phyloP scores from a whole-genome alignment of 2,113 vertebrate genomes.

The Axis porcinus region DNA sequence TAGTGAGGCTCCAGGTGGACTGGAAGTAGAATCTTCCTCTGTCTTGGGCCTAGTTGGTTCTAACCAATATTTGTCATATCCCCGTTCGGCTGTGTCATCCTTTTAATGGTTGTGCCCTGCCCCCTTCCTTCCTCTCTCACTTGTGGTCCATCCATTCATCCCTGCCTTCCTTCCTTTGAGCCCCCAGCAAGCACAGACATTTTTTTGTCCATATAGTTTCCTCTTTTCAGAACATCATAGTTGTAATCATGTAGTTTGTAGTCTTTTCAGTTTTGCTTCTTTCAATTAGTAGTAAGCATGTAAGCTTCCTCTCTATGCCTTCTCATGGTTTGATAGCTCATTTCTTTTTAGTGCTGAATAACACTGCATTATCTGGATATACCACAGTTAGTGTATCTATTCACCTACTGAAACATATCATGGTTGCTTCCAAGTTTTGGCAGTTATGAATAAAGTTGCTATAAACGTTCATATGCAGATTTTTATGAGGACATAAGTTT shows the following conservation, averaged over 20 bases:
- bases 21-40: neutral
- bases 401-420: neutral
- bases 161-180: neutral
- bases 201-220: neutral
- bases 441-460: neutral
- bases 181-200: neutral
- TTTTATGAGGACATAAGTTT: neutral
- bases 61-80: neutral
- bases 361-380: neutral
- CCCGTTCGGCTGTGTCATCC: neutral
- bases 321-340: neutral
- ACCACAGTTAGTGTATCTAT: neutral
- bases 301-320: neutral
- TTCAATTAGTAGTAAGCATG: neutral
- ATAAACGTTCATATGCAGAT: neutral
- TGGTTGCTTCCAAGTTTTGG: neutral
- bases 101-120: neutral
- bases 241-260: neutral
- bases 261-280: neutral
- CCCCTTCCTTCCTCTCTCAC: neutral
- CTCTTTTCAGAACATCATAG: neutral
- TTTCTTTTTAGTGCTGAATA: constrained; percentile 35
- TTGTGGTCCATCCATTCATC: neutral
- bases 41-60: neutral
- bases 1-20: neutral